Conservation (phyloP, 2,888 invertebrate genomes). For the Ennomos quercinarius region DNA sequence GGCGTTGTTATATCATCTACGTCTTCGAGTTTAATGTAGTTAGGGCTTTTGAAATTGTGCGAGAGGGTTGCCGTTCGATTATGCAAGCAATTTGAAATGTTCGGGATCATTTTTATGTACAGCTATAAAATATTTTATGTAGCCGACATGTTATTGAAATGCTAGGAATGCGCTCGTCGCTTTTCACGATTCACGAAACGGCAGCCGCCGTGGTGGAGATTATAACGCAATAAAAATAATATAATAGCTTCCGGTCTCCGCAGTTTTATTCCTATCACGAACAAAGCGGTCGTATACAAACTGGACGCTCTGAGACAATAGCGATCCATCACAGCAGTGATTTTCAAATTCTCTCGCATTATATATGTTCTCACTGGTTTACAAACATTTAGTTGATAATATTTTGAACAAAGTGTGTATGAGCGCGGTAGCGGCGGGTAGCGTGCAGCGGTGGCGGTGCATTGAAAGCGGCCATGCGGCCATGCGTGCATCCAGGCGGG, state of each 20-base stretch:
- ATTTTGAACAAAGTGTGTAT: conserved; percentile 34
- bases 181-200: conserved; percentile 11
- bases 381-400: conserved; percentile 37
- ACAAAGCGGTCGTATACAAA: conserved; percentile 8
- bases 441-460: conserved; percentile 16
- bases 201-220: conserved; percentile 3
- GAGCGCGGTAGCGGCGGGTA: conserved; percentile 13
- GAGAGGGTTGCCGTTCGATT: conserved; percentile 40
- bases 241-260: conserved; percentile 10
- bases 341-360: conserved; percentile 31
- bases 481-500: conserved; percentile 40
- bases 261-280: conserved; percentile 20
- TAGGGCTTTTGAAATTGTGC: conserved; percentile 39
- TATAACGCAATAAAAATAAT: conserved; percentile 16
- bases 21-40: conserved; percentile 42
- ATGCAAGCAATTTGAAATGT: conserved; percentile 40
- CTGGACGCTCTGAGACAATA: conserved; percentile 4
- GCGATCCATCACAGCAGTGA: conserved; percentile 20
- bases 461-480: conserved; percentile 27
- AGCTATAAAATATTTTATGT: conserved; percentile 39
- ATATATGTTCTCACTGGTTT: conserved; percentile 21
- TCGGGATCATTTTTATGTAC: conserved; percentile 40
- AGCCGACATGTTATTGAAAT: conserved; percentile 37
- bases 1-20: conserved; percentile 37
- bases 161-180: conserved; percentile 25